Evolutionary conservation across 2,888 invertebrate genomes (phyloP), one percentile per base, ranked within the genome.

Genomic region (Hypselothyrea guttata): DNA sequence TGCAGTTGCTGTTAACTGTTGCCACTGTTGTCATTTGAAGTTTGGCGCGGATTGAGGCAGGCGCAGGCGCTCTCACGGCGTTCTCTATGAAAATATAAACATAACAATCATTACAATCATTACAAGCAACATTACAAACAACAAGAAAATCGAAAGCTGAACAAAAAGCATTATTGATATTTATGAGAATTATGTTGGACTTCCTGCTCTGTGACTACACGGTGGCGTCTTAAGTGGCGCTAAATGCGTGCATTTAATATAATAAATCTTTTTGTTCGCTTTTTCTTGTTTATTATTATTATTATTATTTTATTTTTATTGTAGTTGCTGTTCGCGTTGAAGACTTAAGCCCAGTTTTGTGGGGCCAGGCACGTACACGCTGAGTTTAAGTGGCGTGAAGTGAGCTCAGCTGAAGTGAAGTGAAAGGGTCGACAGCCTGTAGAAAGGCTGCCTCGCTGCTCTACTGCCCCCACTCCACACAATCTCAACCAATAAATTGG

Each of bases 171-270:
- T 71, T 83, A 76, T 77, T 81, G 76, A 72, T 84, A 81, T 84
- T 75, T 84, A 72, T 75, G 73, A 79, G 81, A 77, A 81, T 81
- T 79, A 72, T 75, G 73, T 74, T 18, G 22, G 75, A 82, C 83
- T 84, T 84, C 78, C 85, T 84, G 78, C 84, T 79, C 40, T 22
- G 41, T 33, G 34, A 48, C 57, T 56, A 52, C 68, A 56, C 54
- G 57, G 65, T 70, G 67, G 75, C 69, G 63, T 69, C 82, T 77
- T 68, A 73, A 76, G 73, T 78, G 78, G 86, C 85, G 86, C 85
- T 84, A 84, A 82, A 83, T 76, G 81, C 76, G 69, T 76, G 59
- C 81, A 71, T 74, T 84, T 71, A 76, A 71, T 79, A 85, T 65
- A 79, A 85, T 83, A 82, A 82, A 85, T 79, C 84, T 79, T 61